Conservation (phyloP, 2,113 vertebrate species). For the Callospermophilus lateralis region DNA sequence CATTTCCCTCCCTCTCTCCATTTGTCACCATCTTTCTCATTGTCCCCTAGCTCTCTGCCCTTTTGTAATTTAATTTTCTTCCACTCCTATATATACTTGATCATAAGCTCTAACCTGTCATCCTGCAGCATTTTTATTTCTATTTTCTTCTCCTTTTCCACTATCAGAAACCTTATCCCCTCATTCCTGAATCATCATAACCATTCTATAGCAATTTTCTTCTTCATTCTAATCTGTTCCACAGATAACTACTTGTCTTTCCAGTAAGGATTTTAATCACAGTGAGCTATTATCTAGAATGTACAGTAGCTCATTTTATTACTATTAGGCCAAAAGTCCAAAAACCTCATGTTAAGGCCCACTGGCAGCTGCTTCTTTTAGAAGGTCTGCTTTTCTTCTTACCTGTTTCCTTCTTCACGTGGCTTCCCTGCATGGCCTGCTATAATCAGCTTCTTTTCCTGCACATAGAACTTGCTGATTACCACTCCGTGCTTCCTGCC, state of each 20-base stretch:
- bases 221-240: neutral
- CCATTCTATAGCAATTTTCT: conserved; percentile 38
- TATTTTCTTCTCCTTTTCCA: neutral
- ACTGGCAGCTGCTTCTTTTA: conserved; percentile 12
- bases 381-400: conserved; percentile 35
- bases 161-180: neutral
- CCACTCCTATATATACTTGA: neutral
- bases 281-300: conserved; percentile 10
- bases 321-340: conserved; percentile 29
- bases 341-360: neutral
- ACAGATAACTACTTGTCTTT: neutral
- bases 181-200: neutral
- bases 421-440: conserved; percentile 54
- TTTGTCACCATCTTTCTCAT: neutral
- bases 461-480: conserved; percentile 63
- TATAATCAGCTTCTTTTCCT: conserved; percentile 67
- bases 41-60: neutral
- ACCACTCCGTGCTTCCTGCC: conserved; percentile 52
- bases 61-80: conserved; percentile 35
- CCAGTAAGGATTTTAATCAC: conserved; percentile 25
- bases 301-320: neutral
- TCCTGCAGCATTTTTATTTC: neutral
- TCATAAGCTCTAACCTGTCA: neutral
- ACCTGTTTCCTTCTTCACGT: conserved; percentile 15
- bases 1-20: neutral